Conservation (phyloP, 2,888 invertebrate species). For the Lasioglossum zephyrum region DNA sequence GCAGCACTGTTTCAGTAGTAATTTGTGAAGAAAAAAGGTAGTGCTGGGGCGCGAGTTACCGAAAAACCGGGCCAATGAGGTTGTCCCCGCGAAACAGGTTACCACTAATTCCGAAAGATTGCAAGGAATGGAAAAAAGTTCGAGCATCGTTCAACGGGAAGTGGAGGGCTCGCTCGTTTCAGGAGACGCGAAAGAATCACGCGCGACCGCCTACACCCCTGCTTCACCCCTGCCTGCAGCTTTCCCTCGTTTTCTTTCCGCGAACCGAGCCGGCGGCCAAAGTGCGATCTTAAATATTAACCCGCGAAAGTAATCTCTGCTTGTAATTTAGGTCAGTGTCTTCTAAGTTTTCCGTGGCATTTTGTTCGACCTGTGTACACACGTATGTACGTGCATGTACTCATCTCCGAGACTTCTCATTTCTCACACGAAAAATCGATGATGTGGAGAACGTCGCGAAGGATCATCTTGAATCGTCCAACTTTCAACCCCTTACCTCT, state of each 20-base stretch:
- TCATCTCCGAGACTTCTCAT: background rate
- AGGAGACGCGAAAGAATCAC: conserved; percentile 31
- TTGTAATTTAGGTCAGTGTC: conserved; percentile 47
- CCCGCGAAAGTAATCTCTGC: conserved; percentile 39
- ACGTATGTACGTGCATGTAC: background rate
- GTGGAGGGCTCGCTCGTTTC: conserved; percentile 36
- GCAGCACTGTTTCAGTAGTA: background rate
- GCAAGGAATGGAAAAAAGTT: conserved; percentile 33
- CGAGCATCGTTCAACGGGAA: conserved; percentile 39
- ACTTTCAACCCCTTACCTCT: background rate
- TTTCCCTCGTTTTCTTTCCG: conserved; percentile 21
- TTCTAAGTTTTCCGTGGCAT: conserved; percentile 9
- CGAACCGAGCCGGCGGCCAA: conserved; percentile 12
- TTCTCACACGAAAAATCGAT: background rate
- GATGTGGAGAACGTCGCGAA: background rate
- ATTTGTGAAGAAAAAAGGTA: background rate
- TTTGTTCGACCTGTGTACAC: background rate
- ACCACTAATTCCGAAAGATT: conserved; percentile 44
- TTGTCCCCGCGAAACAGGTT: conserved; percentile 29
- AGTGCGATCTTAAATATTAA: conserved; percentile 53
- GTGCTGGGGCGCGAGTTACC: background rate
- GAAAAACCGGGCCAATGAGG: conserved; percentile 37
- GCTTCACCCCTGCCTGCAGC: background rate
- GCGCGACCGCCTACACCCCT: conserved; percentile 4
- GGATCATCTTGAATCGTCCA: background rate